These are phyloP conservation scores for Heliconius melpomene DNA, from an alignment of 1,140 invertebrate genomes.

Conservation along the genomic window DNA sequence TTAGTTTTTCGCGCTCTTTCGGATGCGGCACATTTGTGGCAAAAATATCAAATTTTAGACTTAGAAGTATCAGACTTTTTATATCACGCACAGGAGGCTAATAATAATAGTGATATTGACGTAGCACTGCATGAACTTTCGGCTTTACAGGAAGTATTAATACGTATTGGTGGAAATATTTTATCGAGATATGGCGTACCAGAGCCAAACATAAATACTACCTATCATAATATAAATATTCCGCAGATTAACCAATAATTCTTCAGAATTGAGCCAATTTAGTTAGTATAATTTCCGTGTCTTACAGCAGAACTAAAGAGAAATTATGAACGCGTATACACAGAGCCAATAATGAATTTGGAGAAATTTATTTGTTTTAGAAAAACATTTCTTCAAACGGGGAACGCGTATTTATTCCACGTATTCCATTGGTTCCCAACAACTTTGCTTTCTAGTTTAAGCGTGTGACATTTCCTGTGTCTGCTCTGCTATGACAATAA, in stretches of 20 bases:
- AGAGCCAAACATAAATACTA: not conserved
- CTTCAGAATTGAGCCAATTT: not conserved
- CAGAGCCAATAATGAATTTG: not conserved
- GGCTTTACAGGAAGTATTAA: not conserved
- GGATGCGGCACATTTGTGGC: too few species aligned
- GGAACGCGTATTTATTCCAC: not conserved
- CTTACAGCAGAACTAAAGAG: not conserved
- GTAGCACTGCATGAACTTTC: too few species aligned
- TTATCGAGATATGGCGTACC: not conserved
- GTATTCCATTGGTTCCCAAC: not conserved
- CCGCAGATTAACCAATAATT: not conserved
- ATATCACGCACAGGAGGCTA: too few species aligned
- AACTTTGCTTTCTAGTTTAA: not conserved
- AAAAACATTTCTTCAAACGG: not conserved
- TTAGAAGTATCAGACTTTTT: slow-evolving; percentile 43
- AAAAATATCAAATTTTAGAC: too few species aligned
- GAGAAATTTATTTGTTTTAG: not conserved
- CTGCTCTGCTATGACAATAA: slow-evolving; percentile 81
- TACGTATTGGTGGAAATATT: not conserved
- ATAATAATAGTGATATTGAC: too few species aligned
- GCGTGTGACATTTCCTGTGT: slow-evolving; percentile 58
- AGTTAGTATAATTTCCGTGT: not conserved
- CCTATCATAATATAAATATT: not conserved
- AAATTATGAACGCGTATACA: not conserved
- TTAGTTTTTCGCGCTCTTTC: slow-evolving; percentile 13